A percentile compares a stretch with the other conserved stretches of the same genome.
phyloP scores from a whole-genome alignment of 2,888 invertebrate species.

The Podotricha telesiphe region DNA sequence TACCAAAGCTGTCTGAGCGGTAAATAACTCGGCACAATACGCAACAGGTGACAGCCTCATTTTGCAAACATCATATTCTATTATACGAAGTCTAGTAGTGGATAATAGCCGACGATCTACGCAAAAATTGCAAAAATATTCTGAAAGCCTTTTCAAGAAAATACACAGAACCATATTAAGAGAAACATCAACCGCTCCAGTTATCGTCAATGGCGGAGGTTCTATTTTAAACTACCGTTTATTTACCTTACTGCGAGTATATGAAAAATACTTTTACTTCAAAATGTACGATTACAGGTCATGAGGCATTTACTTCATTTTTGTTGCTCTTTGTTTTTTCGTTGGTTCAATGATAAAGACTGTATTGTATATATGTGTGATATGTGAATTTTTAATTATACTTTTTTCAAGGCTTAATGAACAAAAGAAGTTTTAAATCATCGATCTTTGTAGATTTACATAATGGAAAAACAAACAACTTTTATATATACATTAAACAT shows the following conservation, averaged over 20 bases:
- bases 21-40: slow-evolving; percentile 14
- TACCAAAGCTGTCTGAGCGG: slow-evolving; percentile 4
- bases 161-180: slow-evolving; percentile 11
- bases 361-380: too few relatives aligned
- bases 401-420: not conserved
- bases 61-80: slow-evolving; percentile 20
- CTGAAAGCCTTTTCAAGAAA: slow-evolving; percentile 21
- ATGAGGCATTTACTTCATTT: slow-evolving; percentile 10
- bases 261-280: slow-evolving; percentile 17
- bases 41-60: slow-evolving; percentile 30
- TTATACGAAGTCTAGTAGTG: not conserved
- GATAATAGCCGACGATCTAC: slow-evolving; percentile 2
- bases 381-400: not conserved
- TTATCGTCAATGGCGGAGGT: slow-evolving; percentile 23
- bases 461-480: not conserved
- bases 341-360: not conserved
- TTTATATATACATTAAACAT: too few relatives aligned
- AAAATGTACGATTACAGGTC: slow-evolving; percentile 5
- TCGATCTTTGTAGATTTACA: not conserved
- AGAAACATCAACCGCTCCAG: slow-evolving; percentile 17
- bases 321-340: not conserved
- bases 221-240: slow-evolving; percentile 14
- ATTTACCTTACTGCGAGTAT: slow-evolving; percentile 6
- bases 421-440: not conserved
- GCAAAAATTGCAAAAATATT: slow-evolving; percentile 23